phyloP scores from a whole-genome alignment of 2,888 invertebrate species.

The Drosophila mimetica region DNA sequence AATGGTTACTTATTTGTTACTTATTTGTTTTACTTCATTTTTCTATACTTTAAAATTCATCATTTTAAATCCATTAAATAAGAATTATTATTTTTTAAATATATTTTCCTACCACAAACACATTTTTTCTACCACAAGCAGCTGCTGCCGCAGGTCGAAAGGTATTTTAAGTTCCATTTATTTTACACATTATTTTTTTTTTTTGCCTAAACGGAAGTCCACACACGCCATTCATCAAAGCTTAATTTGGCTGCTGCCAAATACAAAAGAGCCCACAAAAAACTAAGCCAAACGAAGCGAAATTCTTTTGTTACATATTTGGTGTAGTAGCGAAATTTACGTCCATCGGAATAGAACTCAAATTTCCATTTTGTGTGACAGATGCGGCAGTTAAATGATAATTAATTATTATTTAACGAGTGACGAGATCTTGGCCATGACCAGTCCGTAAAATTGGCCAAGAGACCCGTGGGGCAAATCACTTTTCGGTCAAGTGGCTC shows the following conservation, averaged over 20 bases:
- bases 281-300: slow-evolving; percentile 19
- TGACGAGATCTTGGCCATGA: slow-evolving; percentile 46
- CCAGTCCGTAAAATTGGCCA: slow-evolving; percentile 36
- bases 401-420: slow-evolving; percentile 59
- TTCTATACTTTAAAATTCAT: no score
- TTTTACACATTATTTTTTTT: slow-evolving; percentile 19
- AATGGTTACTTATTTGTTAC: no score
- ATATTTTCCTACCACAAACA: no score
- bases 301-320: slow-evolving; percentile 64
- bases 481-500: slow-evolving; percentile 43
- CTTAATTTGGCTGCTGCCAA: slow-evolving; percentile 53
- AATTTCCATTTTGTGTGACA: slow-evolving; percentile 50
- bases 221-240: slow-evolving; percentile 56
- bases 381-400: slow-evolving; percentile 44
- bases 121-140: neutral
- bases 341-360: slow-evolving; percentile 35
- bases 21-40: neutral
- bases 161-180: slow-evolving; percentile 22
- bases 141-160: slow-evolving; percentile 1
- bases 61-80: no score
- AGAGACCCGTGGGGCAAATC: slow-evolving; percentile 34
- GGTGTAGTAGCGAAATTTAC: slow-evolving; percentile 67
- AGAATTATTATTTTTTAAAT: no score
- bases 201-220: slow-evolving; percentile 55
- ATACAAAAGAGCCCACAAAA: slow-evolving; percentile 37